These are phyloP conservation scores for Agriotes lineatus DNA, from an alignment of 2,888 invertebrate species.

Conservation along the genomic window DNA sequence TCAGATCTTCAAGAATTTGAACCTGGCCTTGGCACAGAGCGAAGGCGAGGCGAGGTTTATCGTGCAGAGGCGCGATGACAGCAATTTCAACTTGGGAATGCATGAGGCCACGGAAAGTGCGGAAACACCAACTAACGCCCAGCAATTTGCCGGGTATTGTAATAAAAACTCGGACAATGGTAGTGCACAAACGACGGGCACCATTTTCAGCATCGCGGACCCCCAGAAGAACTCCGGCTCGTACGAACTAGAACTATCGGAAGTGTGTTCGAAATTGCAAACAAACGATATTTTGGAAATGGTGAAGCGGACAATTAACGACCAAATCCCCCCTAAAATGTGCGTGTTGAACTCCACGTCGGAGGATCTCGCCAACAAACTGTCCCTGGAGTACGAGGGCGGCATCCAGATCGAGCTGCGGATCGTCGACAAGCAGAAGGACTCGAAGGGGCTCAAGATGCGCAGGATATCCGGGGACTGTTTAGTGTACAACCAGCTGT, in stretches of 20 bases:
- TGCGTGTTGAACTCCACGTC: constrained; percentile 67
- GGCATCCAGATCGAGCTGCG: constrained; percentile 89
- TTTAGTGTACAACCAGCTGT: constrained; percentile 87
- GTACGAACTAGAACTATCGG: constrained; percentile 82
- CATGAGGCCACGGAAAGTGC: constrained; percentile 12
- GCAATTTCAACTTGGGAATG: constrained; percentile 27
- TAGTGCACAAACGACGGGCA: constrained; percentile 18
- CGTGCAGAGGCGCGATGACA: constrained; percentile 32
- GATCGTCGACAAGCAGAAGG: constrained; percentile 76
- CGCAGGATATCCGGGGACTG: constrained; percentile 90
- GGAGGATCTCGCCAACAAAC: constrained; percentile 56
- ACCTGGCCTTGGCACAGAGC: constrained; percentile 47
- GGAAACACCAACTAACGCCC: constrained; percentile 28
- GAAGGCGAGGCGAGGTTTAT: constrained; percentile 40
- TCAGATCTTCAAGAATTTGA: constrained; percentile 61
- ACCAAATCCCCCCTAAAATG: constrained; percentile 80
- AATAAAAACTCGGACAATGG: constrained; percentile 25
- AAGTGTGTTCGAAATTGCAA: constrained; percentile 84
- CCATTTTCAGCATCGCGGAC: constrained; percentile 29
- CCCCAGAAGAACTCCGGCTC: constrained; percentile 64
- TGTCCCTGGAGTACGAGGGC: constrained; percentile 69
- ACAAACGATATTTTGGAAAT: constrained; percentile 84
- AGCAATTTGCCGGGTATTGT: constrained; percentile 38
- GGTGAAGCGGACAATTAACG: constrained; percentile 83
- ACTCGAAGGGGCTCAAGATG: constrained; percentile 86